Conservation (phyloP, 2,888 invertebrate genomes). For the Barypeithes pellucidus region DNA sequence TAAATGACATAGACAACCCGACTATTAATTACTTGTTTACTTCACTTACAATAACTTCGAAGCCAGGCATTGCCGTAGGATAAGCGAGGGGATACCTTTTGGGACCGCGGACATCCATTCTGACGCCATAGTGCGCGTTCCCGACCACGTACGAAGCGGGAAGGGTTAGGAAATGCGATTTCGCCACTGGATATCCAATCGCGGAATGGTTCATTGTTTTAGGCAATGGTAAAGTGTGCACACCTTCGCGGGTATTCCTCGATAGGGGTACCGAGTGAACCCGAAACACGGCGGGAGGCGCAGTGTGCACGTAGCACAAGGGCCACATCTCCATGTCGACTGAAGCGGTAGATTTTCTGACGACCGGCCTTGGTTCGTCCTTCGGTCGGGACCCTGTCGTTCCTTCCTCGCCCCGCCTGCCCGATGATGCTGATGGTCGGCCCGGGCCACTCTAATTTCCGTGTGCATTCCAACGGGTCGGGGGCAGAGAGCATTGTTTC, state of each 20-base stretch:
- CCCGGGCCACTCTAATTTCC: conserved; percentile 65
- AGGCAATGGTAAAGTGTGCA: conserved; percentile 64
- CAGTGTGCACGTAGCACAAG: conserved; percentile 67
- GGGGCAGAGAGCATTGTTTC: conserved; percentile 53
- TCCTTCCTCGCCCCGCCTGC: conserved; percentile 13
- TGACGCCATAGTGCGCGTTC: conserved; percentile 51
- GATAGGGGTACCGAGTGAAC: conserved; percentile 42
- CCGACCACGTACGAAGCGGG: conserved; percentile 64
- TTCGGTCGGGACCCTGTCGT: conserved; percentile 59
- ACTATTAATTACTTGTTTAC: conserved; percentile 7
- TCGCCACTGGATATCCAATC: conserved; percentile 45
- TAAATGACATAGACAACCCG: conserved; percentile 5
- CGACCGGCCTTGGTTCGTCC: conserved; percentile 68
- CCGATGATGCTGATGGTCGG: conserved; percentile 45
- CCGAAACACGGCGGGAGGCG: conserved; percentile 56
- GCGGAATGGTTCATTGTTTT: conserved; percentile 52
- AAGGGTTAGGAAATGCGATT: conserved; percentile 62
- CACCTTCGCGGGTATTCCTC: conserved; percentile 50
- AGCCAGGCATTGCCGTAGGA: conserved; percentile 35
- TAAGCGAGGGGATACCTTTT: conserved; percentile 33
- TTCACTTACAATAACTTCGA: conserved; percentile 54
- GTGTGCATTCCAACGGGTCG: conserved; percentile 65
- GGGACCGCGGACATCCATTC: conserved; percentile 38
- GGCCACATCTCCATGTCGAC: conserved; percentile 67
- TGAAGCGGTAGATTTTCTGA: conserved; percentile 39